Base-by-base conservation (phyloP, 2,888 invertebrate genomes). In the Drosophila emarginata region DNA sequence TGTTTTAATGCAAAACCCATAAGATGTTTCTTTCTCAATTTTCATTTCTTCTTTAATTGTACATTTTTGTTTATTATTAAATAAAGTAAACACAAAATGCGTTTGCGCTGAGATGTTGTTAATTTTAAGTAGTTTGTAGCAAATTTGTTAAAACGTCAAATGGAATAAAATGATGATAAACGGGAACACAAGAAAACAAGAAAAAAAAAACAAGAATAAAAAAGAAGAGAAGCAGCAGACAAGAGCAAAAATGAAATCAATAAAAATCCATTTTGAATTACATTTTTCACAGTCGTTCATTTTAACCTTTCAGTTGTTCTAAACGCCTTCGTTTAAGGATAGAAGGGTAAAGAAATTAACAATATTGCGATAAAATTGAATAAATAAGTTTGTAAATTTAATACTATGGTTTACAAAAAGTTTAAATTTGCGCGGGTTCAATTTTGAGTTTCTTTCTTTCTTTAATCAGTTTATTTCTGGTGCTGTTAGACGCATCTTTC, bases 81-180 rank as follows among this genome's bases (percentile, higher is more conserved):
- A 40, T 36, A 15, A 53, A 39, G 26, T 12, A 23, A 36, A 37
- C 12, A 32, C 40, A 39, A 36, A 52, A 60, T 67, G 54, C 59
- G 71, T 85, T 68, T 72, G 81, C 82, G 45, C 45, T 18, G 18
- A 21, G 82, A 79, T 76, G 88, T 87, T 81, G 85, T 69, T 81
- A 81, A 79, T 71, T 85, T 63, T 81, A 87, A 87, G 81, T 85
- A 81, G 86, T 72, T 69, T 79, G 72, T 85, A 87, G 82, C 45
- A 74, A 85, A 87, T 87, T 81, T 81, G 88, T 87, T 81, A 85
- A 73, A 64, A 64, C 45, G 45, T 21, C 45, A 45, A 63, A 58
- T 59, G 57, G 45, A 66, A 61, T 51, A 53, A 73, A 72, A 74
- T 45, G 4, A 45, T 12, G 21, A 21, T 14, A 45, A 45, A 45